A percentile compares a stretch with the other conserved stretches of the same genome.
These are phyloP conservation scores for Masnerella sp. DNA, from an alignment of 2,888 invertebrate species.

Conservation along the genomic window DNA sequence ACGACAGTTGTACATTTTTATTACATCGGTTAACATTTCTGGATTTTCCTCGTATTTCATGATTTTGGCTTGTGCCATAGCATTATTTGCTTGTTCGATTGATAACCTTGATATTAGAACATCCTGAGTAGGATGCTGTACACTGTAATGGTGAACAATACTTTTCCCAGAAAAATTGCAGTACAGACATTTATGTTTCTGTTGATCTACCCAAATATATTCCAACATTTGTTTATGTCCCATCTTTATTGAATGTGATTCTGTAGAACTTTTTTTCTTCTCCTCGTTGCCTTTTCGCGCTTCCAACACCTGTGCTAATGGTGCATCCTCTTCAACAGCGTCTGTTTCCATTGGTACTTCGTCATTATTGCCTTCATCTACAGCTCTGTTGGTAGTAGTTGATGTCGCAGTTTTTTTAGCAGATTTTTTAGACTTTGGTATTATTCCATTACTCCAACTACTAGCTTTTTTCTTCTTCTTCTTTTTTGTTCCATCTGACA, in stretches of 20 bases:
- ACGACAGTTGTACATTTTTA: conserved; percentile 69
- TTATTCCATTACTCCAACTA: conserved; percentile 71
- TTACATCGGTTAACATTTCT: not conserved
- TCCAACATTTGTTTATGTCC: conserved; percentile 62
- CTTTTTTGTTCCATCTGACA: conserved; percentile 37
- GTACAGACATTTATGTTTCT: conserved; percentile 80
- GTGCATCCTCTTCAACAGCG: conserved; percentile 4
- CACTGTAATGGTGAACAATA: conserved; percentile 84
- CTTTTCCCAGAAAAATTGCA: conserved; percentile 81
- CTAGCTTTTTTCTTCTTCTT: conserved; percentile 70
- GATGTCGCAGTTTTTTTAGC: conserved; percentile 31
- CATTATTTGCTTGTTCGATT: conserved; percentile 79
- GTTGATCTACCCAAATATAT: conserved; percentile 68
- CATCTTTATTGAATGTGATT: conserved; percentile 39
- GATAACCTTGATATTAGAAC: conserved; percentile 82
- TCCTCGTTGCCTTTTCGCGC: no score
- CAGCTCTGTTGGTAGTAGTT: conserved; percentile 18
- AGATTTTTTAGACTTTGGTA: conserved; percentile 67
- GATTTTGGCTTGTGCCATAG: conserved; percentile 80
- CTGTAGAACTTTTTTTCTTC: conserved; percentile 15
- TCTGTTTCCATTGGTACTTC: conserved; percentile 3
- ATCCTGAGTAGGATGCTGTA: conserved; percentile 83
- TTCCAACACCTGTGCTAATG: not conserved
- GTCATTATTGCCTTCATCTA: conserved; percentile 23
- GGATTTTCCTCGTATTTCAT: conserved; percentile 72